Base-by-base conservation (phyloP, 2,797 vertebrate species). In the Decapterus maruadsi region DNA sequence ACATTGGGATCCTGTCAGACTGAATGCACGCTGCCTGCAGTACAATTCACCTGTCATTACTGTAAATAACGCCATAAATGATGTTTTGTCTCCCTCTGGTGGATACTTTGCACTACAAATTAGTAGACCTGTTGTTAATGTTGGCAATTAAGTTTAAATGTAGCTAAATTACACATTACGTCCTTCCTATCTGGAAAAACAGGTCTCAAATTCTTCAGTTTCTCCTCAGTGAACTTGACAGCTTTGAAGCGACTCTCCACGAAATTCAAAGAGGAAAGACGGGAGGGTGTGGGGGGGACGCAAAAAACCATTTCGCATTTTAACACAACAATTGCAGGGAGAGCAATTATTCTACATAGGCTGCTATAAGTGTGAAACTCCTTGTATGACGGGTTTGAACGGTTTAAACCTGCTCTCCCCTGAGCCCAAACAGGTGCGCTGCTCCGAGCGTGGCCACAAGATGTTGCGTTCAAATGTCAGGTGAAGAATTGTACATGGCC, bases 41-140 rank as follows among this genome's bases (percentile, higher is more conserved):
- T 1, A 22, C 45, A 58, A 38, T 16, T 51, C 70, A 61, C 29
- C 46, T 2, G 2, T 38, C 51, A 14, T n/a, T n/a, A n/a, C n/a
- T n/a, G n/a, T 9, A 38, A 70, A 62, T 1, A 43, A 22, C 40
- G 69, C 56, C 45, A 84, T 75, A 68, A 65, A 60, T 80, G 11
- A 26, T 71, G 38, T 29, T 84, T 57, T 90, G 63, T 79, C 83
- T 61, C 90, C 81, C 85, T 80, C 89, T 89, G 70, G 83, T 85
- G 92, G 84, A 79, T 40, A 0, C 6, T 51, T 64, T 16, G 38
- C 13, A 42, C 6, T 14, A 19, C 10, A 71, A 62, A 71, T 16
- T 16, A 5, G 50, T 29, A 13, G 3, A n/a, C 3, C 26, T 19
- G 0, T 42, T 43, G 10, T 10, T n/a, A 45, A 42, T 43, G 10